Base-by-base conservation (phyloP, 2,113 vertebrate species). In the Sebastes fasciatus region DNA sequence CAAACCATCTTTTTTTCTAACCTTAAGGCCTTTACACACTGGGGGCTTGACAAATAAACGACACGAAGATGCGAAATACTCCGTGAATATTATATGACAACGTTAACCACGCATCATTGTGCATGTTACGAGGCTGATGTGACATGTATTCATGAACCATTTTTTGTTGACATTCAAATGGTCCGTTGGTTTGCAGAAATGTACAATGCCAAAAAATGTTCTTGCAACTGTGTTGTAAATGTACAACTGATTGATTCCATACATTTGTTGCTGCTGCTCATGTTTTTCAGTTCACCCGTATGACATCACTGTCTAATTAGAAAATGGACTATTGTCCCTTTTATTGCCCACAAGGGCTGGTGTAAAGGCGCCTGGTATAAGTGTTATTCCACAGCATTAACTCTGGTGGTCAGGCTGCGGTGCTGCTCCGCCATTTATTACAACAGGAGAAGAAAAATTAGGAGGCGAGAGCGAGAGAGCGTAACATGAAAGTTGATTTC, bases 401-500 rank as follows among this genome's bases (percentile, higher is more conserved):
- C 64, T 52, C 11, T 55, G 65, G 60, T 65, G 55, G 2, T n/a
- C 14, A 62, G 43, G 10, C 55, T 54, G 19, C n/a, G 65, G 4
- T 45, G 67, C 74, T 43, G 34, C 70, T 21, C 62, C 68, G 51
- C 72, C 70, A 80, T 92, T 87, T 82, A 88, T 89, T 85, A 91
- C 62, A 43, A 34, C 75, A 71, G 58, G 54, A 79, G 74, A 74
- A 60, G 46, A 80, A 75, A 61, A 68, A 86, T 77, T 49, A 88
- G 49, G 42, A 63, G 61, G 48, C 45, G 40, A 57, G 69, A 68
- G 51, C 79, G 74, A 68, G 51, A 80, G 74, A 74, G 79, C 19
- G 23, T 2, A 72, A 57, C 46, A 82, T 76, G 64, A 84, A 87
- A 77, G 83, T 74, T 84, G 71, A 88, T 92, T 92, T 80, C 77